Evolutionary conservation across 2,888 invertebrate species (phyloP), one percentile per base, ranked within the genome.

Genomic region (Drosophila diplacantha): DNA sequence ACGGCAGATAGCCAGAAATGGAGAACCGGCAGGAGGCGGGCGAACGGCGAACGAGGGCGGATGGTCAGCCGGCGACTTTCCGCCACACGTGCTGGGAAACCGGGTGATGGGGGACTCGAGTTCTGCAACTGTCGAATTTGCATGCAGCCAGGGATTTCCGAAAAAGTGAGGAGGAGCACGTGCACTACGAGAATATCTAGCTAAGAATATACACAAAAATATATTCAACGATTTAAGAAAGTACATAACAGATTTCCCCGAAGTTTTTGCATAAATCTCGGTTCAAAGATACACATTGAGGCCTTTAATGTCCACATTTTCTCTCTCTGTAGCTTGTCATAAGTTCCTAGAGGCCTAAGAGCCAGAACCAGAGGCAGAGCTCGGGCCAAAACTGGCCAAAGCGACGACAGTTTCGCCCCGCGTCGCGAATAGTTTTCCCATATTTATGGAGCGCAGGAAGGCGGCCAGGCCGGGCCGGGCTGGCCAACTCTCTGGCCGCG

Each of bases 81-180:
- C 50, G 67, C 56, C 53, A 67, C 69, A 71, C 71, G 69, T 69
- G 71, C 71, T 51, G 47, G 31, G 39, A 46, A 26, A 47, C 22
- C 53, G 20, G 24, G 37, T n/a, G 37, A 58, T 31, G 58, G 43
- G 34, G 34, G 35, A 37, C 43, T 44, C 37, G n/a, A 44, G 49
- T n/a, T 56, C 29, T 56, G 58, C 57, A 57, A 58, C 57, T 57
- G 43, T 53, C 65, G 69, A 60, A 66, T 29, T 29, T 66, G 65
- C 65, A 66, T 69, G 43, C 43, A 49, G 51, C 51, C 32, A 34
- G 57, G 57, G 57, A 58, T 29, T n/a, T 16, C 26, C 56, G 18
- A 39, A 41, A 39, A 57, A 55, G 16, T 49, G 52, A 47, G n/a
- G 31, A 32, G 22, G 49, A 47, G 22, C 31, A n/a, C 4, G 6